These are phyloP conservation scores for Cheirogaleus major DNA, from an alignment of 2,797 vertebrate genomes.

Conservation along the genomic window DNA sequence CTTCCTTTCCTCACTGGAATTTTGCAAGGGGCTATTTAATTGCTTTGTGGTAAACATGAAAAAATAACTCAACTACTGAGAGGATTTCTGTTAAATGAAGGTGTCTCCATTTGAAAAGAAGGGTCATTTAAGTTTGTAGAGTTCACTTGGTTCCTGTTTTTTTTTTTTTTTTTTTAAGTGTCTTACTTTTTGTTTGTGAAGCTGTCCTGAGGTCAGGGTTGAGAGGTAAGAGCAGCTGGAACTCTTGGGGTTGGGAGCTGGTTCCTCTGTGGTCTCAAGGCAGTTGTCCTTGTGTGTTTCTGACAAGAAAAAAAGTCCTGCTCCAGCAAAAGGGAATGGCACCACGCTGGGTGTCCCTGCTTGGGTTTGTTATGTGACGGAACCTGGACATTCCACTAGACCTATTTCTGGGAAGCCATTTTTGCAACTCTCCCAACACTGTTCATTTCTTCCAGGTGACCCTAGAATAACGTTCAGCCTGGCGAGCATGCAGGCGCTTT, in stretches of 20 bases:
- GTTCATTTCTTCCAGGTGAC: background rate
- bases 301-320: background rate
- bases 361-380: background rate
- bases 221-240: background rate
- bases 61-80: background rate
- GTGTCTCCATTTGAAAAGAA: conserved; percentile 1
- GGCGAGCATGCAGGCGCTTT: background rate
- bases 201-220: background rate
- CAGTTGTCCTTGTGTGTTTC: background rate
- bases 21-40: background rate
- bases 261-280: background rate
- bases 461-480: background rate
- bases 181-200: background rate
- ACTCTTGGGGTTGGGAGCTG: background rate
- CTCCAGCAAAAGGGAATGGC: background rate
- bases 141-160: background rate
- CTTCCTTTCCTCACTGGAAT: background rate
- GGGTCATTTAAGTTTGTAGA: background rate
- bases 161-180: background rate
- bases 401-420: background rate
- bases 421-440: background rate
- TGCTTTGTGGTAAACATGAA: background rate
- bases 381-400: background rate
- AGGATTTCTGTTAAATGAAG: background rate
- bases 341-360: background rate